phyloP scores from a whole-genome alignment of 2,888 invertebrate species.

The Eupithecia subfuscata region DNA sequence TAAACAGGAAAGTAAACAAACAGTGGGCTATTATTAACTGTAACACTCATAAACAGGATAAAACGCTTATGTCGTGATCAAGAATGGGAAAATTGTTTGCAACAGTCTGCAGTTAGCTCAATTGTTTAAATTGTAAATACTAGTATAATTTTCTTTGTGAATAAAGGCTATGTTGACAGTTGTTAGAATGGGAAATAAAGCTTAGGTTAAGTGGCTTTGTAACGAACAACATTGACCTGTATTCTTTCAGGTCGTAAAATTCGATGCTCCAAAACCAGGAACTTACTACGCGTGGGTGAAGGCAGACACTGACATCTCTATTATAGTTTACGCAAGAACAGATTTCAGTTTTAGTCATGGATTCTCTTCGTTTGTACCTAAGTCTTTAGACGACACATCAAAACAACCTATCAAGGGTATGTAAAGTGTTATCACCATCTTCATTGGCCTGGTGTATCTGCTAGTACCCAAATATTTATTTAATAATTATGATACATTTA shows the following conservation, averaged over 20 bases:
- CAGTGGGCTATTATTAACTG: background rate
- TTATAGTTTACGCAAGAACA: conserved; percentile 40
- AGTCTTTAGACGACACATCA: conserved; percentile 35
- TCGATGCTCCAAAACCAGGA: conserved; percentile 34
- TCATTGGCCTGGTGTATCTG: background rate
- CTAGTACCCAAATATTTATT: background rate
- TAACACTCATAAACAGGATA: background rate
- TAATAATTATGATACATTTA: background rate
- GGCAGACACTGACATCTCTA: conserved; percentile 27
- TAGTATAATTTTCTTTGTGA: no score
- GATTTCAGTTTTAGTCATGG: conserved; percentile 43
- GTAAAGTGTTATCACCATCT: background rate
- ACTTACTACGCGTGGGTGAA: conserved; percentile 38
- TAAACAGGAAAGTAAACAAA: background rate
- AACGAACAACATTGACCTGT: background rate
- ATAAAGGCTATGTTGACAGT: no score
- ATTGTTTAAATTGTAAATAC: no score
- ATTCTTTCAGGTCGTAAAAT: conserved; percentile 35
- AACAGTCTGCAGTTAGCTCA: no score
- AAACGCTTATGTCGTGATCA: background rate
- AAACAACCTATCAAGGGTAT: conserved; percentile 42
- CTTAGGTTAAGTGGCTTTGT: no score
- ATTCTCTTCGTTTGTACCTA: conserved; percentile 40
- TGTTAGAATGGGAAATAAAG: no score
- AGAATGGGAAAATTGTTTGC: no score